phyloP scores from a whole-genome alignment of 2,797 vertebrate genomes.

The Coccyzus lansbergi region DNA sequence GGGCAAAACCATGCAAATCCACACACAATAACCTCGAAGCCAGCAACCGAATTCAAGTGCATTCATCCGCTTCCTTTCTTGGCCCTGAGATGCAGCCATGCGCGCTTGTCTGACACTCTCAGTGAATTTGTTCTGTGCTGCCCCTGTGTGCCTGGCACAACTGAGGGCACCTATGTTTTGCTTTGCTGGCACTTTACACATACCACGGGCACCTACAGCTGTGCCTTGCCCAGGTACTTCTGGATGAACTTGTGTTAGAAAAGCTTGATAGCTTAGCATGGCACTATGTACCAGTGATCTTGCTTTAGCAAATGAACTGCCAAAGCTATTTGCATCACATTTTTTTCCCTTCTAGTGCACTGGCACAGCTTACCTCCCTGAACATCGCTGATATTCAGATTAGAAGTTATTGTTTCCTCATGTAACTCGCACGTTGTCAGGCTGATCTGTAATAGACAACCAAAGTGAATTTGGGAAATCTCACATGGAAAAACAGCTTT shows the following conservation, averaged over 20 bases:
- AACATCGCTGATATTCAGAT: neutral
- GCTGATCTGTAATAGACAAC: neutral
- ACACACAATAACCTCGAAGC: fast-evolving
- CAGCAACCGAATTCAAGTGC: fast-evolving
- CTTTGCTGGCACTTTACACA: neutral
- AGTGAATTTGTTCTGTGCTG: neutral
- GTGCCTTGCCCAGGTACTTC: neutral
- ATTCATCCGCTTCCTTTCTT: neutral
- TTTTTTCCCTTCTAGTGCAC: neutral
- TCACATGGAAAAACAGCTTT: neutral
- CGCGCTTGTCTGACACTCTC: neutral
- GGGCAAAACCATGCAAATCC: neutral
- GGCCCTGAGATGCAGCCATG: neutral
- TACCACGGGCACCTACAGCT: neutral
- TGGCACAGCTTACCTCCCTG: neutral
- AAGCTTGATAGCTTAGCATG: neutral
- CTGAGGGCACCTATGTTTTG: neutral
- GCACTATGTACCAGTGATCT: fast-evolving
- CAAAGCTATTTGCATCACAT: fast-evolving
- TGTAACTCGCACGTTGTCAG: neutral
- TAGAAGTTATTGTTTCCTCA: neutral
- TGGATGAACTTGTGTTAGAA: neutral
- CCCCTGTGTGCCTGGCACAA: fast-evolving
- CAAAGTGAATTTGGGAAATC: neutral
- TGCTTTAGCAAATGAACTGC: neutral